These are phyloP conservation scores for Scarus forsteni DNA, from an alignment of 2,797 vertebrate species.

Conservation along the genomic window DNA sequence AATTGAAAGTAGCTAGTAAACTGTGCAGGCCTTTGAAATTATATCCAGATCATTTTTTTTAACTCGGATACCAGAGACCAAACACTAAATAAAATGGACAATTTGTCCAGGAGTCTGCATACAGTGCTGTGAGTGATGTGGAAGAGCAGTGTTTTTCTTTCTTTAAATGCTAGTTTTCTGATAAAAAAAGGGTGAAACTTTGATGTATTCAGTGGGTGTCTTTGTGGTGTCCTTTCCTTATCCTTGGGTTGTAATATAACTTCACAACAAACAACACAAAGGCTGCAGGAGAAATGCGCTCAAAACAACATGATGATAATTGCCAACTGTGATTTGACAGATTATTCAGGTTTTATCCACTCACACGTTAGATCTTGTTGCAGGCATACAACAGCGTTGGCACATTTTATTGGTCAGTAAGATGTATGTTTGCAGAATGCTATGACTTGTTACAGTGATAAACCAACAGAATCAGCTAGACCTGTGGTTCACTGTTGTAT, in stretches of 20 bases:
- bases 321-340: conserved; percentile 58
- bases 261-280: conserved; percentile 65
- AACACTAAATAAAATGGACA: conserved; percentile 30
- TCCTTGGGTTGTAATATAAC: conserved; percentile 70
- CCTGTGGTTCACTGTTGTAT: conserved; percentile 55
- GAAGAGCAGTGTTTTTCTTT: conserved; percentile 11
- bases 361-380: conserved; percentile 60
- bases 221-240: conserved; percentile 52
- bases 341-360: conserved; percentile 70
- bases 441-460: conserved; percentile 67
- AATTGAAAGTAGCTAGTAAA: conserved; percentile 9
- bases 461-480: conserved; percentile 53
- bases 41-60: conserved; percentile 7
- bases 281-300: conserved; percentile 56
- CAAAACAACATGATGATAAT: conserved; percentile 68
- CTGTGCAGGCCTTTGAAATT: background rate
- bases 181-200: conserved; percentile 29
- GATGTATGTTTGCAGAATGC: conserved; percentile 62
- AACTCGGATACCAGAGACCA: background rate
- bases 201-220: conserved; percentile 55
- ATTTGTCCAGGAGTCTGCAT: conserved; percentile 10
- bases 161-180: conserved; percentile 29
- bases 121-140: conserved; percentile 21
- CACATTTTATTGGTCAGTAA: conserved; percentile 72
- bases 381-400: conserved; percentile 64